Percentiles rank a stretch among this genome's conserved stretches.
Evolutionary conservation across 2,113 vertebrate species (phyloP).

Genomic region (Probosciger aterrimus): DNA sequence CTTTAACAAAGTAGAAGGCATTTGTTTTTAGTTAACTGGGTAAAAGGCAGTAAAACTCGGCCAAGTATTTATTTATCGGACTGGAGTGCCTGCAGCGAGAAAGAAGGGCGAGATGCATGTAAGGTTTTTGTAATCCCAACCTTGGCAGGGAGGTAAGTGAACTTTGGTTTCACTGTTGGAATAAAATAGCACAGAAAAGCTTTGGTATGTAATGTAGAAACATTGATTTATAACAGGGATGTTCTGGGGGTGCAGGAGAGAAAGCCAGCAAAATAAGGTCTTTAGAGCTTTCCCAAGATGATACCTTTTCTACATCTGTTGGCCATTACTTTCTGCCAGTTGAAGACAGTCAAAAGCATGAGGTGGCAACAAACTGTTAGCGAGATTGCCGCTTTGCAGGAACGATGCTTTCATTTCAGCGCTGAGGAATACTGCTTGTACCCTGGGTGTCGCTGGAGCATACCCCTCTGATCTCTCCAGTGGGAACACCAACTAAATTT

Average conservation of each 20-base stretch:
- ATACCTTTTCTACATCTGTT: neutral
- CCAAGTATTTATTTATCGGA: slow-evolving; percentile 31
- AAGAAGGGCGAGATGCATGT: neutral
- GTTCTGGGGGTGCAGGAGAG: accelerated
- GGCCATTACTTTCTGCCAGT: neutral
- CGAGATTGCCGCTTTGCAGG: neutral
- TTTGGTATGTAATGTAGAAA: neutral
- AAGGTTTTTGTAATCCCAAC: neutral
- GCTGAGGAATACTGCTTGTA: neutral
- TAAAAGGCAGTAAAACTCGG: neutral
- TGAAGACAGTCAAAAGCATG: accelerated
- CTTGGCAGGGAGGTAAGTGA: neutral
- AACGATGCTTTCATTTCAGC: neutral
- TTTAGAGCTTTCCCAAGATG: neutral
- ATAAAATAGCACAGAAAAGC: neutral
- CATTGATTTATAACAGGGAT: neutral
- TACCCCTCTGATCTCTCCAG: neutral
- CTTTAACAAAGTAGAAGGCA: slow-evolving; percentile 9
- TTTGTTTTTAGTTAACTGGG: slow-evolving; percentile 44
- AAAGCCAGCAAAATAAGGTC: neutral
- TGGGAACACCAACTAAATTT: neutral
- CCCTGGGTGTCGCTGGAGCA: accelerated
- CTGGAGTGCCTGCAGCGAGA: neutral
- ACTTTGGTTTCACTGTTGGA: neutral
- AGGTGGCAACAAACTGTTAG: neutral